Percentiles rank a stretch among this genome's conserved stretches.
Conservation (phyloP, 1,140 invertebrate genomes). For the Cherax quadricarinatus region DNA sequence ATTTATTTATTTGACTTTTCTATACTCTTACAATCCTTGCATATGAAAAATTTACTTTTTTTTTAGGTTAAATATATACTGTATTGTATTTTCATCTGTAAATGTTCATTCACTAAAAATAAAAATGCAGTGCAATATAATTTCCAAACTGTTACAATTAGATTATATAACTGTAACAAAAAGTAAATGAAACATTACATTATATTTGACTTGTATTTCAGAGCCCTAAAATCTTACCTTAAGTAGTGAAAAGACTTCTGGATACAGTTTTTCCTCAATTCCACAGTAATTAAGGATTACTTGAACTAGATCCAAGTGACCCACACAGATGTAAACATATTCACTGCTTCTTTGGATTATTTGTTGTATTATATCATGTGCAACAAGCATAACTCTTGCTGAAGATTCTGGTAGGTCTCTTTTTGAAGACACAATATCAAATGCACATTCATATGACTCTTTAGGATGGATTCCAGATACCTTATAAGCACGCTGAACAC, state of each 20-base stretch:
- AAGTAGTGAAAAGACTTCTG: slow-evolving; percentile 79
- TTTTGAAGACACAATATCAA: slow-evolving; percentile 91
- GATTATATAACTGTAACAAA: no score
- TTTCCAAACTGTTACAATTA: no score
- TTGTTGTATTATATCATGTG: slow-evolving; percentile 86
- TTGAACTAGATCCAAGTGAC: slow-evolving; percentile 88
- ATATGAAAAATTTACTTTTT: no score
- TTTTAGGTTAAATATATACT: no score
- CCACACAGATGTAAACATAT: slow-evolving; percentile 84
- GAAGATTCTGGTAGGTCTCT: slow-evolving; percentile 86
- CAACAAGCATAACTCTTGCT: slow-evolving; percentile 88
- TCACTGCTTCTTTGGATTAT: slow-evolving; percentile 83
- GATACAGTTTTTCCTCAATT: slow-evolving; percentile 85
- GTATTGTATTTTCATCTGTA: no score
- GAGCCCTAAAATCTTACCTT: slow-evolving; percentile 40
- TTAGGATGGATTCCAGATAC: slow-evolving; percentile 90
- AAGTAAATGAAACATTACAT: no score
- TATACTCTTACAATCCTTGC: no score
- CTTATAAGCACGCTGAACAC: slow-evolving; percentile 90
- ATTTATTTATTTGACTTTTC: no score
- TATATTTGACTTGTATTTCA: no score
- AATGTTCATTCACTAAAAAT: no score
- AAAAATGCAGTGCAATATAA: no score
- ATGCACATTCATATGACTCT: slow-evolving; percentile 93
- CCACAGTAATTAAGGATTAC: slow-evolving; percentile 89